Evolutionary conservation across 2,888 invertebrate genomes (phyloP).

Genomic region (Linhomoeus sp.): DNA sequence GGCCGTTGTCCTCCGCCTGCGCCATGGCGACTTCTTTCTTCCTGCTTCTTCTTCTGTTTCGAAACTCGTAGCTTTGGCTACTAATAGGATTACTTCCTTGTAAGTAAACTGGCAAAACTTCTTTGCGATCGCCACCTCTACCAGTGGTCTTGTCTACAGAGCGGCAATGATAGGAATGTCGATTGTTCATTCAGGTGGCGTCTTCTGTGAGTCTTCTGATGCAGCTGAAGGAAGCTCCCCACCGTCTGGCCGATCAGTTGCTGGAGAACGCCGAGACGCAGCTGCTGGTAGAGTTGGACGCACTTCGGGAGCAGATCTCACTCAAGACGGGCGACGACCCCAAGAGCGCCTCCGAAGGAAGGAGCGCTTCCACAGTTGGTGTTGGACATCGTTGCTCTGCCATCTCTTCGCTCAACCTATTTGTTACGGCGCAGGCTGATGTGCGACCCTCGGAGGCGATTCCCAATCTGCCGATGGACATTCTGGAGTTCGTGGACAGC

Average conservation of each 20-base stretch:
- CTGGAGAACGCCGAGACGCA: neutral
- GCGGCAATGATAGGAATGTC: too few species aligned
- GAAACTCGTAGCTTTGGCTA: too few species aligned
- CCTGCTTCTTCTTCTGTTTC: too few species aligned
- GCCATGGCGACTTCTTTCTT: too few species aligned
- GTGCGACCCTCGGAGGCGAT: constrained; percentile 5
- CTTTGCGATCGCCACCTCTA: too few species aligned
- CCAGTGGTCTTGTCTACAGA: too few species aligned
- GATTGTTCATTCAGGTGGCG: too few species aligned
- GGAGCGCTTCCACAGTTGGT: neutral
- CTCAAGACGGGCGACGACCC: neutral
- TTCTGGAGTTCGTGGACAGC: constrained; percentile 23
- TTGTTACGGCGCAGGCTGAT: neutral
- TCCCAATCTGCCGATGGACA: constrained; percentile 11
- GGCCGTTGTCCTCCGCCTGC: too few species aligned
- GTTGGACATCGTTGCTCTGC: neutral
- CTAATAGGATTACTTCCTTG: too few species aligned
- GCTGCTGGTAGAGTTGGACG: constrained; percentile 1
- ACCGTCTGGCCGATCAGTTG: constrained; percentile 3
- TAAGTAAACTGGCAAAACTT: too few species aligned
- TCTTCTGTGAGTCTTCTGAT: too few species aligned
- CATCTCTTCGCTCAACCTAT: neutral
- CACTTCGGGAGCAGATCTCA: neutral
- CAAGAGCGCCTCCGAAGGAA: neutral
- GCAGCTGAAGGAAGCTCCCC: constrained; percentile 5